Base-by-base conservation (phyloP, 2,888 invertebrate genomes). In the Hartigia nigra region DNA sequence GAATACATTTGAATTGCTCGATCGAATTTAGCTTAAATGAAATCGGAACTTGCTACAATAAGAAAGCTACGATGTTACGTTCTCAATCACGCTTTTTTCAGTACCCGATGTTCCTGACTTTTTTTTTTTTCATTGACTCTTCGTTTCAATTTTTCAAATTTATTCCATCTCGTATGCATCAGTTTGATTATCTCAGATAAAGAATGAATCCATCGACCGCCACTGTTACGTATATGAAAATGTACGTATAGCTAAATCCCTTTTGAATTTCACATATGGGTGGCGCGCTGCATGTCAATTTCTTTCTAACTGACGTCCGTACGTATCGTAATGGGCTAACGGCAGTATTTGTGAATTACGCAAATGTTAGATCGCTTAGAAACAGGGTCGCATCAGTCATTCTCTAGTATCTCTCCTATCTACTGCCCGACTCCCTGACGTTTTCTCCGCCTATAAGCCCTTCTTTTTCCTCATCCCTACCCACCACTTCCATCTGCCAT, bases 341-440 rank as follows among this genome's bases (percentile, higher is more conserved):
- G 79, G 78, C 77, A 79, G 80, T 77, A 77, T 82, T 83, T 74
- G 79, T 39, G 80, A 77, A 80, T 70, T 78, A 84, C 83, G 85
- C 81, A 85, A 85, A 85, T 83, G 79, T 82, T 69, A 83, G 75
- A 78, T 76, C 70, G 82, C 81, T 86, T 80, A 80, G 84, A 86
- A 86, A 85, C 82, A 86, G 84, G 85, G 84, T 84, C 84, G 83
- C 81, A 72, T 69, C 77, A 34, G 32, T 72, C 72, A 34, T n/a
- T n/a, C 74, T 76, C 77, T 39, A 70, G 75, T 36, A 35, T 79
- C 79, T 76, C 37, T 69, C 74, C 55, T 79, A 74, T 78, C 79
- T 77, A 75, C 78, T 55, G 55, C 12, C 76, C 12, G n/a, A 12
- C 75, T 14, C 23, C 12, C 75, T 75, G 12, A 36, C 75, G 31